Conservation (phyloP, 2,888 invertebrate genomes). For the Melanargia galathea region DNA sequence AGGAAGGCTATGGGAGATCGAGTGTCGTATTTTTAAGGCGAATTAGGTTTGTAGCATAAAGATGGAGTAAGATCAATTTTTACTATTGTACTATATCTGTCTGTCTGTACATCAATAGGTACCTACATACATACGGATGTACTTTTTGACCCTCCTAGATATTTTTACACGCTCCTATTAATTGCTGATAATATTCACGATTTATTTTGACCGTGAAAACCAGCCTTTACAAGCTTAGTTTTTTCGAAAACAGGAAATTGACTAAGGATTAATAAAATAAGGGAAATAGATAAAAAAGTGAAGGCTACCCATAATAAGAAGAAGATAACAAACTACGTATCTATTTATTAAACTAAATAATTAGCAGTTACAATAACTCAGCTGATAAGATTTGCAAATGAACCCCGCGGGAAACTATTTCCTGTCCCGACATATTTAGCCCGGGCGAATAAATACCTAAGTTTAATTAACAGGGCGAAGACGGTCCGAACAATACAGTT, state of each 20-base stretch:
- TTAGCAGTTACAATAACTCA: not conserved
- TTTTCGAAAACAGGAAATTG: no score
- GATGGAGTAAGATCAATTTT: no score
- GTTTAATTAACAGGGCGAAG: slow-evolving; percentile 50
- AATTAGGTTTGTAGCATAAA: slow-evolving; percentile 2
- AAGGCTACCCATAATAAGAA: not conserved
- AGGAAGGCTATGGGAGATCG: slow-evolving; percentile 24
- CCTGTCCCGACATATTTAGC: slow-evolving; percentile 31
- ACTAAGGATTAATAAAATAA: no score
- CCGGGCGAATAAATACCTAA: slow-evolving; percentile 40
- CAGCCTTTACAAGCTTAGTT: no score
- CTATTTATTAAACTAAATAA: not conserved
- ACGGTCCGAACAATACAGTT: slow-evolving; percentile 46
- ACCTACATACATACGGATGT: not conserved
- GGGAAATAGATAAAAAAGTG: no score
- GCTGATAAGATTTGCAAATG: slow-evolving; percentile 18
- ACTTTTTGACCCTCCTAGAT: no score
- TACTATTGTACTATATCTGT: no score
- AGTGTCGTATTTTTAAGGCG: slow-evolving; percentile 31
- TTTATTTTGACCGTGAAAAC: no score
- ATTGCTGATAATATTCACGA: no score
- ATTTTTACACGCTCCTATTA: no score
- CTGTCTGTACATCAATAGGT: not conserved
- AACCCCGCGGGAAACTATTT: slow-evolving; percentile 31
- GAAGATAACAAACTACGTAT: not conserved